phyloP scores from a whole-genome alignment of 2,797 vertebrate species.

The Phalloptychus januarius region DNA sequence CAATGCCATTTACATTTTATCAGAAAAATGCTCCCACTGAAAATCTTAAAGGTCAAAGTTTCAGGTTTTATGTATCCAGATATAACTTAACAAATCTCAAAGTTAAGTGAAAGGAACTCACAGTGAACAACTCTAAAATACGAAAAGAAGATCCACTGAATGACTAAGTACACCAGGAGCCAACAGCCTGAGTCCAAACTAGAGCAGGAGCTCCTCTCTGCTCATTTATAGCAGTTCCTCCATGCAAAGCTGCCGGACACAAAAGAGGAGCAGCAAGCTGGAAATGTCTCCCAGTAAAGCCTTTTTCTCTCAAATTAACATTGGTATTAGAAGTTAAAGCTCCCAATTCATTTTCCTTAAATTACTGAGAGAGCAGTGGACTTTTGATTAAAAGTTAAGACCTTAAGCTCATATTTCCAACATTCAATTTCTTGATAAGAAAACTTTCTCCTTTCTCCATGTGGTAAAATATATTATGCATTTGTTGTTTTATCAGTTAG shows the following conservation, averaged over 20 bases:
- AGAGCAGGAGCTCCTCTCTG: neutral
- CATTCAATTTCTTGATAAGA: neutral
- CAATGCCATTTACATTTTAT: neutral
- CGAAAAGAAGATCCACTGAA: neutral
- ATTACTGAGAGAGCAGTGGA: neutral
- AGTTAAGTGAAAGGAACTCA: neutral
- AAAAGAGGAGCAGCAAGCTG: constrained; percentile 3
- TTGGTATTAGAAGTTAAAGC: neutral
- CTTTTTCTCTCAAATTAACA: neutral
- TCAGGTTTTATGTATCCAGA: neutral
- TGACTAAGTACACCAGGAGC: neutral
- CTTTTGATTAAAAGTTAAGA: neutral
- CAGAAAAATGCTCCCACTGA: neutral
- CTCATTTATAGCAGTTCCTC: neutral
- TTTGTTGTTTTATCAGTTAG: neutral
- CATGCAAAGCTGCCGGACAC: neutral
- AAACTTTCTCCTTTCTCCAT: neutral
- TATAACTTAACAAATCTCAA: neutral
- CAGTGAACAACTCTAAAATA: neutral
- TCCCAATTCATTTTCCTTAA: neutral
- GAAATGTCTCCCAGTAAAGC: neutral
- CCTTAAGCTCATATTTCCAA: neutral
- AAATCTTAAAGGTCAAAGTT: neutral
- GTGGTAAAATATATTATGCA: neutral
- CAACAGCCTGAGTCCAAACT: neutral